Evolutionary conservation across 2,888 invertebrate species (phyloP).

Genomic region (Cryptocheilus praepositus): DNA sequence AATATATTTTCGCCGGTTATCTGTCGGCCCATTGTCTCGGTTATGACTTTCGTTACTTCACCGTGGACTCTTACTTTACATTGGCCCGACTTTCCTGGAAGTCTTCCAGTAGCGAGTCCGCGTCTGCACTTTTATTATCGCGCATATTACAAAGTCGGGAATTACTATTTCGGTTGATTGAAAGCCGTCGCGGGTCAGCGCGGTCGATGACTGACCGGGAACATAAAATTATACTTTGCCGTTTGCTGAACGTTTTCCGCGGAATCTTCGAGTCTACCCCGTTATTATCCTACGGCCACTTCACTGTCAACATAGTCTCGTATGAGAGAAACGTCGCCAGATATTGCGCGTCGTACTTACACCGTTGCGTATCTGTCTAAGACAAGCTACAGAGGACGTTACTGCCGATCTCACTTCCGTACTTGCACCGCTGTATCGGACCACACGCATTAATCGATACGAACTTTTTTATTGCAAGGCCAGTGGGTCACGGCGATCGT

Average conservation of each 20-base stretch:
- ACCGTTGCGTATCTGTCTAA: too few relatives aligned
- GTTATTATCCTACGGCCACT: too few relatives aligned
- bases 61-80: neutral
- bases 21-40: conserved; percentile 5
- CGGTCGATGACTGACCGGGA: neutral
- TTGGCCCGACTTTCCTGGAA: neutral
- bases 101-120: neutral
- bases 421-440: too few relatives aligned
- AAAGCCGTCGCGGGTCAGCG: conserved; percentile 1
- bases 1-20: conserved; percentile 2
- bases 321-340: too few relatives aligned
- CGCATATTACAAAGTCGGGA: conserved; percentile 2
- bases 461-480: conserved; percentile 40
- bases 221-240: too few relatives aligned
- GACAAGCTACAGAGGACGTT: too few relatives aligned
- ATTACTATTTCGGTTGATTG: conserved; percentile 6
- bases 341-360: too few relatives aligned
- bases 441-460: neutral
- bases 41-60: conserved; percentile 17
- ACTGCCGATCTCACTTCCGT: too few relatives aligned
- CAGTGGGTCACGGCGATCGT: conserved; percentile 50
- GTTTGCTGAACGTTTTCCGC: too few relatives aligned
- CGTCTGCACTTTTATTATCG: conserved; percentile 5
- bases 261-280: too few relatives aligned
- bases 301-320: too few relatives aligned